Conservation (phyloP, 2,797 vertebrate species). For the Enteromius paludinosus region DNA sequence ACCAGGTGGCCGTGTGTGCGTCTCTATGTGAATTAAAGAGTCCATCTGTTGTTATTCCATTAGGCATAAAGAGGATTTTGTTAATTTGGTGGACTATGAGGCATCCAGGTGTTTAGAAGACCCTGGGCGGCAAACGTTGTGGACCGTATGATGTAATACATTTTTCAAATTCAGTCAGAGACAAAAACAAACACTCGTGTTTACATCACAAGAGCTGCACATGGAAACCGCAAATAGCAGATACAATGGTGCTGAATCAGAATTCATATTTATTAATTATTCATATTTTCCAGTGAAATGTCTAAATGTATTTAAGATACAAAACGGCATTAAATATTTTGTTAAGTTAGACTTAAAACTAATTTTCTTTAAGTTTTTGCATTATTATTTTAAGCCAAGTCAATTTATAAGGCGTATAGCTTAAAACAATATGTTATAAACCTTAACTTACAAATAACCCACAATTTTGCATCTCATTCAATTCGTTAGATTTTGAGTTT, state of each 20-base stretch:
- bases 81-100: neutral
- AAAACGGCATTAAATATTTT: neutral
- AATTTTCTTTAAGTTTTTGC: neutral
- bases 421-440: neutral
- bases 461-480: neutral
- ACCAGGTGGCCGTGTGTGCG: conserved; percentile 22
- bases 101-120: conserved; percentile 18
- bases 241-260: neutral
- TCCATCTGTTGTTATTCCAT: conserved; percentile 42
- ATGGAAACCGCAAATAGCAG: neutral
- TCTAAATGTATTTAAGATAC: neutral
- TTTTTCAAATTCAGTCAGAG: neutral
- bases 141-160: conserved; percentile 11
- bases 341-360: neutral
- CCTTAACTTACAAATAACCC: neutral
- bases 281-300: neutral
- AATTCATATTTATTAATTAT: neutral
- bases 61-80: conserved; percentile 18
- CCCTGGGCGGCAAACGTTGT: neutral
- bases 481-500: neutral
- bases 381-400: neutral
- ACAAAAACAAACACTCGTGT: neutral
- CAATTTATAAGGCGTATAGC: neutral
- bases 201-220: neutral
- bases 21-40: conserved; percentile 9